phyloP scores from a whole-genome alignment of 2,113 vertebrate genomes.

The Microtus pennsylvanicus region DNA sequence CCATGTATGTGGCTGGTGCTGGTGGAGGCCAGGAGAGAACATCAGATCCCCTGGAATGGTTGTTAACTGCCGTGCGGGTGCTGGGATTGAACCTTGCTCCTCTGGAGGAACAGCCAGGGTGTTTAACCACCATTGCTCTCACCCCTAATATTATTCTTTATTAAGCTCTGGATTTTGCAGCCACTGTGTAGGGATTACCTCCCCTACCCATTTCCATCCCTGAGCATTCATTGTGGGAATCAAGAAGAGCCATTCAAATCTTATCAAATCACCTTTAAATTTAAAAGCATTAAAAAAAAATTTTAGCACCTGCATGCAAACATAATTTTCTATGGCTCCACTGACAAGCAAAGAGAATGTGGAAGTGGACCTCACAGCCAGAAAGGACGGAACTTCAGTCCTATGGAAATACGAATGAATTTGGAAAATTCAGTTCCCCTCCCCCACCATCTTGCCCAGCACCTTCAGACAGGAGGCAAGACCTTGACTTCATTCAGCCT shows the following conservation, averaged over 20 bases:
- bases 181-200: too few species aligned
- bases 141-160: too few species aligned
- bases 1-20: too few species aligned
- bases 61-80: too few species aligned
- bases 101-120: too few species aligned
- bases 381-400: not conserved
- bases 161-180: too few species aligned
- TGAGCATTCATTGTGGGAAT: not conserved
- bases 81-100: too few species aligned
- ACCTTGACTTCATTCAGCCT: not conserved
- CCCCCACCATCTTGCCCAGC: not conserved
- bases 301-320: not conserved
- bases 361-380: not conserved
- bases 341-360: not conserved
- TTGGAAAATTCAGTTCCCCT: not conserved
- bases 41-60: too few species aligned
- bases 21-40: too few species aligned
- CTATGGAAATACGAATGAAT: not conserved
- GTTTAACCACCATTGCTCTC: too few species aligned
- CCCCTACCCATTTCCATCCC: not conserved
- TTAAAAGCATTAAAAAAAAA: not conserved
- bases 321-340: not conserved
- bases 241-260: slow-evolving; percentile 2
- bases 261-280: slow-evolving; percentile 4
- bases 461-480: not conserved